phyloP scores from a whole-genome alignment of 2,888 invertebrate species.

The Hylaea fasciaria region DNA sequence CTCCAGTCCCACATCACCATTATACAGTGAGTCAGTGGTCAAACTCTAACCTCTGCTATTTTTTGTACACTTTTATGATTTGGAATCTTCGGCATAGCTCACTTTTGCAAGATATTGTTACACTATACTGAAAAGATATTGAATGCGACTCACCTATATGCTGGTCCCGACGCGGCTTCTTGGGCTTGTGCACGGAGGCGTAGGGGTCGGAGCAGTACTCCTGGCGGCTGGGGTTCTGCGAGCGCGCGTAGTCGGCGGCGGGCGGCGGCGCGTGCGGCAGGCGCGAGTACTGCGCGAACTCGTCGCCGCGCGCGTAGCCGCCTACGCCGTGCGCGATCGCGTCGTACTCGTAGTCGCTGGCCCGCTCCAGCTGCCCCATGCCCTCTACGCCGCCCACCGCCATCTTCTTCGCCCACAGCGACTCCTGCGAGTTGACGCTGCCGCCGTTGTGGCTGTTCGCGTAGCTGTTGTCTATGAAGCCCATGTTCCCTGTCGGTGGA shows the following conservation, averaged over 20 bases:
- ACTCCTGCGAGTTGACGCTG: slow-evolving; percentile 97
- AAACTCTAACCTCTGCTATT: no score
- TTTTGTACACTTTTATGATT: no score
- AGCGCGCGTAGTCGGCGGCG: slow-evolving; percentile 89
- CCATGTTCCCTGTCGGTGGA: slow-evolving; percentile 86
- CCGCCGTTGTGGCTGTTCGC: slow-evolving; percentile 98
- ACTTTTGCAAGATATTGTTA: no score
- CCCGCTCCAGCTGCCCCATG: slow-evolving; percentile 83
- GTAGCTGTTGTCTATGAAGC: slow-evolving; percentile 96
- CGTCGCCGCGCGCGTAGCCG: slow-evolving; percentile 87
- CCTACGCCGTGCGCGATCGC: slow-evolving; percentile 90
- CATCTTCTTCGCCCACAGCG: slow-evolving; percentile 97
- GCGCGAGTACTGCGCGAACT: slow-evolving; percentile 94
- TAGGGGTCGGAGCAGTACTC: slow-evolving; percentile 95
- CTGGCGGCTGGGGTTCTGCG: slow-evolving; percentile 93
- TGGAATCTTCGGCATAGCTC: no score
- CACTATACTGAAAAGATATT: no score
- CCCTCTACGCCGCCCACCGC: slow-evolving; percentile 90
- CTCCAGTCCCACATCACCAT: no score
- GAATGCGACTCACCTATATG: slow-evolving; percentile 89
- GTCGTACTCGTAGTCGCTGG: slow-evolving; percentile 89
- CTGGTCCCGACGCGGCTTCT: slow-evolving; percentile 91
- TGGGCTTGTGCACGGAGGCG: slow-evolving; percentile 95
- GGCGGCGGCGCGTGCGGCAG: slow-evolving; percentile 88
- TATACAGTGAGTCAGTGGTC: no score